Base-by-base conservation (phyloP, 2,888 invertebrate species). In the Agrotis puta region DNA sequence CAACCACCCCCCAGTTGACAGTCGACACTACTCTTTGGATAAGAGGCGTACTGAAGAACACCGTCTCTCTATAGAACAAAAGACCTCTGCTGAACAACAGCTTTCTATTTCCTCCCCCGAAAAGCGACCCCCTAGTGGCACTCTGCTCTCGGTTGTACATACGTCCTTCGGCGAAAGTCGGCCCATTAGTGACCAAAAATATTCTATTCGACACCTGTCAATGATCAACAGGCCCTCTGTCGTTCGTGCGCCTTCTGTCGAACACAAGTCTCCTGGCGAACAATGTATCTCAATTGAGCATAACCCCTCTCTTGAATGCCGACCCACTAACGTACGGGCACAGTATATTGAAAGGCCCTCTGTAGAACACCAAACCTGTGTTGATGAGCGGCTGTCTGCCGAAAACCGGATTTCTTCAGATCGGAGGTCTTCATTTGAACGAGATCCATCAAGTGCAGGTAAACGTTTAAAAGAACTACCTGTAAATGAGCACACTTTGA, bases 381-480 rank as follows among this genome's bases (percentile, higher is more conserved):
- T 24, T 48, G 59, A 70, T 27, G 59, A 43, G 3, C 66, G 63
- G 2, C 18, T 53, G 1, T 73, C 78, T 24, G 54, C 2, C 6
- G 54, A 69, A 18, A 56, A 20, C 7, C 6, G 24, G 0, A 13
- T 2, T 1, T 70, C 77, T 24, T 45, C 11, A 13, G 61, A 61
- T 33, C 27, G 14, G 5, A 18, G 20, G 4, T 6, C 48, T 13
- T 61, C 72, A 24, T 18, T 50, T 27, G 74, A 64, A 53, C 51
- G 39, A 3, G 24, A 39, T 20, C 20, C 45, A 18, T 72, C 63
- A 51, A 45, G 18, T 65, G 69, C 78, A 59, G 48, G 45, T 18
- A 64, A 63, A 48, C 43, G 24, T 14, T 64, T 56, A 16, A 70
- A 62, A 24, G 81, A 78, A 27, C 20, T 33, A n/a, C 16, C 47